Evolutionary conservation across 2,113 vertebrate species (phyloP).

Genomic region (Leptodactylus fuscus): DNA sequence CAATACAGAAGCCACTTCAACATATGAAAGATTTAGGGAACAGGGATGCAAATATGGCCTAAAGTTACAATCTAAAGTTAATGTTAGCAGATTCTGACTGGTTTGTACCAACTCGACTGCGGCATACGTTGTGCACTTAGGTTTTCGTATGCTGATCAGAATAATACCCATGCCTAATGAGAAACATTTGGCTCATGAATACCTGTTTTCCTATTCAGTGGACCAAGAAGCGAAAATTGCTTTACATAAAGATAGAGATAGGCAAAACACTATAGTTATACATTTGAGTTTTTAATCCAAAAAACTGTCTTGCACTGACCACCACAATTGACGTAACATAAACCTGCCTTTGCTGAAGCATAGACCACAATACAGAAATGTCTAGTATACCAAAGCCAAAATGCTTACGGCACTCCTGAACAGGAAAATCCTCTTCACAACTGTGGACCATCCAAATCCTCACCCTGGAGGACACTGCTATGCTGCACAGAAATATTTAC

Average conservation of each 20-base stretch:
- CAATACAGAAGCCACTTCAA: no score
- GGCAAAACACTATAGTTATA: neutral
- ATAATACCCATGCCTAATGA: neutral
- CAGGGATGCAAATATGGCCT: no score
- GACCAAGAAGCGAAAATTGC: neutral
- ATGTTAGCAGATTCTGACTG: no score
- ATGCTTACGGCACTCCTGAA: slow-evolving; percentile 49
- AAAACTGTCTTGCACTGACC: neutral
- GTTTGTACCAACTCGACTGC: no score
- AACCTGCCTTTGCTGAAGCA: slow-evolving; percentile 9
- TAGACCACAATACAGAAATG: slow-evolving; percentile 37
- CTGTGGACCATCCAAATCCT: slow-evolving; percentile 36
- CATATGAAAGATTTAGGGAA: no score
- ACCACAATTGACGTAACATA: neutral
- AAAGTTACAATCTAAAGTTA: no score
- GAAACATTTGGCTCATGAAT: no score
- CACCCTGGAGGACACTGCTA: slow-evolving; percentile 41
- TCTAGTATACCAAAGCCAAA: slow-evolving; percentile 33
- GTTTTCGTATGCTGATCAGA: neutral
- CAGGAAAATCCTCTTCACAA: slow-evolving; percentile 55
- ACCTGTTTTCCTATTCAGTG: no score
- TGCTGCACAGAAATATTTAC: slow-evolving; percentile 32
- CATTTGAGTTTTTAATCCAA: neutral
- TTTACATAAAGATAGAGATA: neutral
- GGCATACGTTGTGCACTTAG: neutral